Conservation (phyloP, 2,888 invertebrate genomes). For the Amiota communis region DNA sequence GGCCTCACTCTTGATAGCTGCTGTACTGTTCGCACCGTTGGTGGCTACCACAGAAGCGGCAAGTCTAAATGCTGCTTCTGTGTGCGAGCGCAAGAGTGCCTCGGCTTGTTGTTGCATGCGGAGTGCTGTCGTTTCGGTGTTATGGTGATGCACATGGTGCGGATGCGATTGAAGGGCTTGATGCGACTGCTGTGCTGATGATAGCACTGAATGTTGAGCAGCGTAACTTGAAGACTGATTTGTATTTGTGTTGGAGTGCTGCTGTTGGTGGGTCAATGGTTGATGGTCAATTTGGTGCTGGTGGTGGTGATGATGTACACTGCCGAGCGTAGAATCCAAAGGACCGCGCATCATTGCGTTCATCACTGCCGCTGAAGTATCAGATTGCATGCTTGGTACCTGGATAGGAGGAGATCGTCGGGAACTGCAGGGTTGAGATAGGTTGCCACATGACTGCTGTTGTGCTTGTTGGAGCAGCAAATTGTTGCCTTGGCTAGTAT, state of each 20-base stretch:
- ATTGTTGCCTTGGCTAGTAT: slow-evolving; percentile 20
- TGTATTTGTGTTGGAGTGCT: slow-evolving; percentile 37
- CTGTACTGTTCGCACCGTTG: slow-evolving; percentile 36
- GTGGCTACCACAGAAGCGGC: slow-evolving; percentile 83
- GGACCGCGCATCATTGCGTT: slow-evolving; percentile 76
- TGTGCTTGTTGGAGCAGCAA: slow-evolving; percentile 27
- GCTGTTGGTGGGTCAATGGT: slow-evolving; percentile 48
- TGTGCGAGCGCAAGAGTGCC: slow-evolving; percentile 86
- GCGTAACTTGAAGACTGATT: slow-evolving; percentile 3
- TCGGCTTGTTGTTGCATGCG: slow-evolving; percentile 88
- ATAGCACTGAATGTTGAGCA: slow-evolving; percentile 20
- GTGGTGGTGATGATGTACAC: slow-evolving; percentile 45
- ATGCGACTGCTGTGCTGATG: slow-evolving; percentile 47
- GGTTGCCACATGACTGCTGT: slow-evolving; percentile 34
- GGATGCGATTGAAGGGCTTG: slow-evolving; percentile 40
- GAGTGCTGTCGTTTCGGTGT: slow-evolving; percentile 73
- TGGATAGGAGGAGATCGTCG: slow-evolving; percentile 57
- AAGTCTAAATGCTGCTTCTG: slow-evolving; percentile 86
- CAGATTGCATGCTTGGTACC: slow-evolving; percentile 50
- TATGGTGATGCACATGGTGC: slow-evolving; percentile 49
- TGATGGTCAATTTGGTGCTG: slow-evolving; percentile 37
- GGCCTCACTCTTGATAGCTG: slow-evolving; percentile 58
- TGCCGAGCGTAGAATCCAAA: slow-evolving; percentile 69
- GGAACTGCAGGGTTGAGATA: slow-evolving; percentile 55
- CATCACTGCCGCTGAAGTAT: slow-evolving; percentile 72